These are phyloP conservation scores for Brachionus sp. DNA, from an alignment of 1,140 invertebrate species.

Conservation along the genomic window DNA sequence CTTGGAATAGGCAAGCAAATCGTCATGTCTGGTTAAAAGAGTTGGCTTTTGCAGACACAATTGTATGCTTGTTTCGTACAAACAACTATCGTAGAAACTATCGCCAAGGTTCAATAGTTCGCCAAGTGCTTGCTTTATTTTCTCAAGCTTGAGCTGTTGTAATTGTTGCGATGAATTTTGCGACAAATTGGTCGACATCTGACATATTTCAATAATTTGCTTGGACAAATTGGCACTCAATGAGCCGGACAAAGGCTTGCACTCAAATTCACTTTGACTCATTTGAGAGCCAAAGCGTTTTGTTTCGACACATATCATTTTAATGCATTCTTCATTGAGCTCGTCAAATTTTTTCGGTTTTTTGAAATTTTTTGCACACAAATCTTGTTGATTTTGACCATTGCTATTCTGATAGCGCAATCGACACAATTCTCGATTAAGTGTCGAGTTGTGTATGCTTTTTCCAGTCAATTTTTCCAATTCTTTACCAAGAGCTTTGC, in stretches of 20 bases:
- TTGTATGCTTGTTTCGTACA: conserved; percentile 4
- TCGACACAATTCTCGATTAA: conserved; percentile 24
- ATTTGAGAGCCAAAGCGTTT: not conserved
- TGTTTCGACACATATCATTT: not conserved
- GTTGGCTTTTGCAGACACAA: conserved; percentile 24
- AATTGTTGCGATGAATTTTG: not conserved
- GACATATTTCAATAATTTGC: conserved; percentile 43
- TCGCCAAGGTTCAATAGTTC: not conserved
- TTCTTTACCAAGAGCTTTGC: conserved; percentile 33
- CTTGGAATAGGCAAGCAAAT: not conserved
- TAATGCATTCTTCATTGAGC: not conserved
- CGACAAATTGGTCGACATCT: conserved; percentile 26
- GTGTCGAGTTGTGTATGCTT: conserved; percentile 40
- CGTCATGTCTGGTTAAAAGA: conserved; percentile 8
- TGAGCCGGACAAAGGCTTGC: not conserved
- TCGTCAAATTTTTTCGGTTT: conserved; percentile 8
- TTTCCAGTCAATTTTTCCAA: conserved; percentile 39
- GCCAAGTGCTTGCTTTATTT: not conserved
- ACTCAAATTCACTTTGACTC: conserved; percentile 36
- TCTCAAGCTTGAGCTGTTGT: not conserved
- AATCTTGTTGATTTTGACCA: not conserved
- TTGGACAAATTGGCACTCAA: not conserved
- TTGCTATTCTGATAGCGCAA: conserved; percentile 5
- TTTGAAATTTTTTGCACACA: not conserved
- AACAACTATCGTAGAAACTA: conserved; percentile 16